Percentiles rank a stretch among this genome's conserved stretches.
These are phyloP conservation scores for Zosterops borbonicus DNA, from an alignment of 2,113 vertebrate species.

Conservation along the genomic window DNA sequence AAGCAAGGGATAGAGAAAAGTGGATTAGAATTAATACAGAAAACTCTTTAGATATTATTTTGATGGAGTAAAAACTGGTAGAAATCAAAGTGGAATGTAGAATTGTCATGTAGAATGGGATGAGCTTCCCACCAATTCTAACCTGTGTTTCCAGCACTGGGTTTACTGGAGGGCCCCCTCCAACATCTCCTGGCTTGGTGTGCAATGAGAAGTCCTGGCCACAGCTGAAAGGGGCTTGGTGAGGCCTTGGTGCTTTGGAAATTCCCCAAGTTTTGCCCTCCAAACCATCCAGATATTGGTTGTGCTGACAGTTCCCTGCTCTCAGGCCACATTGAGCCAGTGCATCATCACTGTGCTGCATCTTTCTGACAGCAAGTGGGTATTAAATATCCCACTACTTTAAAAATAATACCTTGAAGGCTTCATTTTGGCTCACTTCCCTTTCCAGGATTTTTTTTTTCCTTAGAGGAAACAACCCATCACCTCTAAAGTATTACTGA, in stretches of 20 bases:
- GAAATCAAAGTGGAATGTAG: not conserved
- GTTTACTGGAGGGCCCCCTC: not conserved
- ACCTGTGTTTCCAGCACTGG: not conserved
- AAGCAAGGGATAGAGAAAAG: accelerated
- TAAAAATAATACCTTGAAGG: not conserved
- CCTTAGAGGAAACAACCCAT: not conserved
- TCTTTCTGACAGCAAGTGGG: not conserved
- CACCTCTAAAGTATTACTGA: not conserved
- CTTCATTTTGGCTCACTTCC: not conserved
- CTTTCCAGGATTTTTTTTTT: not conserved
- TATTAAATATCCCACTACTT: not conserved
- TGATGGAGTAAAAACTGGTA: not conserved
- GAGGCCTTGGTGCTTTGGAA: not conserved
- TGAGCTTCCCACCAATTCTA: accelerated
- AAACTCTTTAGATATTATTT: not conserved
- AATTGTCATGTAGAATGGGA: not conserved
- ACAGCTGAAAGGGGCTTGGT: not conserved
- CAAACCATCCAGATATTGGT: too few species aligned
- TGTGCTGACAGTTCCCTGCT: not conserved
- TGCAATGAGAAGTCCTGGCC: not conserved
- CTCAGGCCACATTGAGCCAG: not conserved
- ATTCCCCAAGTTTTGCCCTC: not conserved
- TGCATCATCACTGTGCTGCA: accelerated
- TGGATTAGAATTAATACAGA: not conserved
- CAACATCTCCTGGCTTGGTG: not conserved